Evolutionary conservation across 1,140 invertebrate genomes (phyloP).

Genomic region (Pachyrhynchus sulphureomaculatus): DNA sequence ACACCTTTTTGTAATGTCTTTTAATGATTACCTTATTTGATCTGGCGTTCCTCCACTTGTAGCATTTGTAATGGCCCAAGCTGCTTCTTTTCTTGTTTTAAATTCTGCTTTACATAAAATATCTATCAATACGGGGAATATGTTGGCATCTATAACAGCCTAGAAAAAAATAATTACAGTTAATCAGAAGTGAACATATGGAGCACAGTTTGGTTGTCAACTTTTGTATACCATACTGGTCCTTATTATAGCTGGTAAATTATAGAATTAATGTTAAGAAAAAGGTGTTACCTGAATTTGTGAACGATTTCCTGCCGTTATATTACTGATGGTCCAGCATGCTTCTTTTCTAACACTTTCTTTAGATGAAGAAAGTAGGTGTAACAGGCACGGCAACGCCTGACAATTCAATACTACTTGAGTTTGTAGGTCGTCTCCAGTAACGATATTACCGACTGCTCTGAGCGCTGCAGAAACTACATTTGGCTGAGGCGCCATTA

Average conservation of each 20-base stretch:
- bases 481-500: conserved; percentile 87
- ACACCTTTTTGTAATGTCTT: no score
- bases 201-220: no score
- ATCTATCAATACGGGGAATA: conserved; percentile 90
- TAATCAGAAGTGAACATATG: no score
- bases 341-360: conserved; percentile 94
- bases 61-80: conserved; percentile 97
- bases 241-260: no score
- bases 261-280: no score
- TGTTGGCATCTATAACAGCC: conserved; percentile 93
- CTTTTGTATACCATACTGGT: no score
- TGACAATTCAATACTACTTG: conserved; percentile 92
- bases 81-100: conserved; percentile 96
- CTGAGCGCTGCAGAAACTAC: conserved; percentile 94
- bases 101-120: conserved; percentile 91
- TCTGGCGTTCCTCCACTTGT: conserved; percentile 92
- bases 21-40: conserved; percentile 72
- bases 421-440: conserved; percentile 95
- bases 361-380: conserved; percentile 75
- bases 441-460: conserved; percentile 97
- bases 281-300: conserved; percentile 93
- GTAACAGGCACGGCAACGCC: conserved; percentile 81
- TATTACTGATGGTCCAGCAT: conserved; percentile 98
- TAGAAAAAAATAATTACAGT: conserved; percentile 51
- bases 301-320: conserved; percentile 92